Conservation (phyloP, 2,797 vertebrate genomes). For the Adelosebastes latens region DNA sequence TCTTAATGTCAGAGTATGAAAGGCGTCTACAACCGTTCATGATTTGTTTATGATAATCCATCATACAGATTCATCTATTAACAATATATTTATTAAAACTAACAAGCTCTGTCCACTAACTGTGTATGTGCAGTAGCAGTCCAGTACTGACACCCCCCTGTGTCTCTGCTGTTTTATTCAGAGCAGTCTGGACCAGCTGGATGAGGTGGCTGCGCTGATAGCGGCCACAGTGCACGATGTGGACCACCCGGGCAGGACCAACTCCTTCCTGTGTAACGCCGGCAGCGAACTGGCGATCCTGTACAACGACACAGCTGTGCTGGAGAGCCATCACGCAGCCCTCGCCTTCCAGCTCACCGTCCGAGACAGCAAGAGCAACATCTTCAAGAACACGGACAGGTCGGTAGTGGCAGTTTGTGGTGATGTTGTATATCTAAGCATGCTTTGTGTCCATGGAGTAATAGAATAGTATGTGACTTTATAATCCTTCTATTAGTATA, state of each 20-base stretch:
- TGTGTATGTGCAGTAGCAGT: not conserved
- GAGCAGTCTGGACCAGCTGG: constrained; percentile 93
- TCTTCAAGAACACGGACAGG: constrained; percentile 97
- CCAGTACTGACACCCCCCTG: not conserved
- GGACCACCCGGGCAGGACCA: constrained; percentile 95
- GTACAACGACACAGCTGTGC: constrained; percentile 93
- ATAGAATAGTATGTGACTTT: not conserved
- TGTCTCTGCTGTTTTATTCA: constrained; percentile 25
- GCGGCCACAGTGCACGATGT: constrained; percentile 95
- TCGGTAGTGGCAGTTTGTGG: constrained; percentile 47
- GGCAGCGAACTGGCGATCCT: constrained; percentile 92
- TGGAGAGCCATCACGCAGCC: constrained; percentile 96
- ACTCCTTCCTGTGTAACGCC: constrained; percentile 95
- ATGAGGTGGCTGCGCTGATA: constrained; percentile 92
- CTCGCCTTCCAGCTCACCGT: constrained; percentile 95
- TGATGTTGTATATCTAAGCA: no score
- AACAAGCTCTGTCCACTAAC: not conserved
- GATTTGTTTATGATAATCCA: not conserved
- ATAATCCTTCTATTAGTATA: not conserved
- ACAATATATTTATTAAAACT: not conserved
- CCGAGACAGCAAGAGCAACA: constrained; percentile 91
- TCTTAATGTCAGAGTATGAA: not conserved
- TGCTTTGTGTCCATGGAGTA: not conserved
- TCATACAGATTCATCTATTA: not conserved
- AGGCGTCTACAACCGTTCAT: no score